These are phyloP conservation scores for Cyphomyrus plagiostoma DNA, from an alignment of 2,113 vertebrate genomes.

Conservation along the genomic window DNA sequence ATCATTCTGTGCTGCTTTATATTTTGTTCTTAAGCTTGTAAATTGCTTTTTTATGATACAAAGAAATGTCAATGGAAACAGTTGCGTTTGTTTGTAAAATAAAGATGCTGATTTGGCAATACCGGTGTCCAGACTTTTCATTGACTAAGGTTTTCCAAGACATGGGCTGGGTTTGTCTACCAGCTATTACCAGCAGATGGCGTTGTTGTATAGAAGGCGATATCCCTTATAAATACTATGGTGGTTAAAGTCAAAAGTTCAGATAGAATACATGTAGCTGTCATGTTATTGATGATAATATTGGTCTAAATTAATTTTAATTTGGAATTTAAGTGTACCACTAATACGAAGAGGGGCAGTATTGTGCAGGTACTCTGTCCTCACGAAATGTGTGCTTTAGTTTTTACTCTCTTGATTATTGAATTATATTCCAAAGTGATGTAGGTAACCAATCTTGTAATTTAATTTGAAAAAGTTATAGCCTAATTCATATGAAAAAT, in stretches of 20 bases:
- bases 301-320: neutral
- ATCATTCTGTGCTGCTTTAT: constrained; percentile 78
- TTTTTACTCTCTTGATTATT: neutral
- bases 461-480: neutral
- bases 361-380: neutral
- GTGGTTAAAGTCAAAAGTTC: neutral
- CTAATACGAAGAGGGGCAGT: neutral
- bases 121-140: constrained; percentile 30
- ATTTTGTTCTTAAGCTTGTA: constrained; percentile 93
- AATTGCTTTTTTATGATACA: constrained; percentile 98
- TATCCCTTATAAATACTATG: neutral
- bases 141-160: neutral
- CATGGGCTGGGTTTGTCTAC: neutral
- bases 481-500: neutral
- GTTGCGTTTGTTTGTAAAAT: constrained; percentile 96
- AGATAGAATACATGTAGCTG: neutral
- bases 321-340: neutral
- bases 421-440: neutral
- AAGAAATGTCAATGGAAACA: constrained; percentile 83
- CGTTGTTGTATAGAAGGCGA: neutral
- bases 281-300: neutral
- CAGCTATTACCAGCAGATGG: constrained; percentile 17
- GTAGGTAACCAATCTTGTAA: neutral
- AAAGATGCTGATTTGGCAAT: constrained; percentile 96
- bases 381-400: neutral